A percentile compares a stretch with the other conserved stretches of the same genome.
These are phyloP conservation scores for Chesias legatella DNA, from an alignment of 2,888 invertebrate genomes.

Conservation along the genomic window DNA sequence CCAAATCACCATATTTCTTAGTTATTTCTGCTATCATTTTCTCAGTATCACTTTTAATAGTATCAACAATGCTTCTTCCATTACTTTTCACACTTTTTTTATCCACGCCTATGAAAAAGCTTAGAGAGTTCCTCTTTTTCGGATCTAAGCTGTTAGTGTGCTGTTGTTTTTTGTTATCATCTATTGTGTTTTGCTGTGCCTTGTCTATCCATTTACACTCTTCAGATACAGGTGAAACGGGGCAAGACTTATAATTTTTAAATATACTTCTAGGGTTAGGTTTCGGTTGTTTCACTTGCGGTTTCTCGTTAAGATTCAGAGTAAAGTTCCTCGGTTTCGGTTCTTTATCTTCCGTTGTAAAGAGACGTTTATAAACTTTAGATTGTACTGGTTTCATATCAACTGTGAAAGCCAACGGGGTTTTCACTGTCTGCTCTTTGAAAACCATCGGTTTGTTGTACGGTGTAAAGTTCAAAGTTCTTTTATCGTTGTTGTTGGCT, in stretches of 20 bases:
- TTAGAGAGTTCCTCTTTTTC: conserved; percentile 81
- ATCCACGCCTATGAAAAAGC: conserved; percentile 84
- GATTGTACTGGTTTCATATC: conserved; percentile 62
- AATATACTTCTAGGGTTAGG: conserved; percentile 77
- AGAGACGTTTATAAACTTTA: conserved; percentile 70
- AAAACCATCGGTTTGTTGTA: conserved; percentile 55
- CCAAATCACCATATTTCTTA: conserved; percentile 82
- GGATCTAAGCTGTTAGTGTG: conserved; percentile 66
- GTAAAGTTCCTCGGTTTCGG: conserved; percentile 65
- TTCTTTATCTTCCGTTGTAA: conserved; percentile 52
- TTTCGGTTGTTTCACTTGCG: conserved; percentile 53
- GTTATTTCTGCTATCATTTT: conserved; percentile 85
- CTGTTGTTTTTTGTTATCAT: conserved; percentile 28
- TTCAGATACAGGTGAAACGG: conserved; percentile 90
- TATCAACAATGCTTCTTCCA: conserved; percentile 81
- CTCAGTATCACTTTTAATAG: conserved; percentile 83
- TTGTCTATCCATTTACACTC: conserved; percentile 84
- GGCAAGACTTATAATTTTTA: conserved; percentile 87
- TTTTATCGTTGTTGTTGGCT: conserved; percentile 37
- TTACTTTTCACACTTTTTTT: conserved; percentile 61
- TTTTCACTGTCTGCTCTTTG: conserved; percentile 57
- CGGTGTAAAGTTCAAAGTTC: conserved; percentile 43
- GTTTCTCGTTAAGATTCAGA: conserved; percentile 63
- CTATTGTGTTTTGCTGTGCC: conserved; percentile 47
- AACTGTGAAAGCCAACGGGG: conserved; percentile 57